Conservation (phyloP, 2,888 invertebrate species). For the Steinernema carpocapsae region DNA sequence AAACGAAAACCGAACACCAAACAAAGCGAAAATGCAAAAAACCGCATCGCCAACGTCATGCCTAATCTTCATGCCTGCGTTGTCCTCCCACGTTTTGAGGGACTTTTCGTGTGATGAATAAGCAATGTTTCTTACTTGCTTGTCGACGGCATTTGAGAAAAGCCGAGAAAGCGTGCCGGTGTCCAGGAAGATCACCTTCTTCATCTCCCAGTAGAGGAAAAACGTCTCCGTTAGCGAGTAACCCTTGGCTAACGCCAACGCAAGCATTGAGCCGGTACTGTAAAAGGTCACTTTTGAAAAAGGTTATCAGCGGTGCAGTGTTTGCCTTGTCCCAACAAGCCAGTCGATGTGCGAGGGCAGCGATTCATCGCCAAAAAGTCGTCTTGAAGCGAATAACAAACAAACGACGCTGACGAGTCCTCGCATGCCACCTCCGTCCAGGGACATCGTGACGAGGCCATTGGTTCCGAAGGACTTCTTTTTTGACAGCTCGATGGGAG, state of each 20-base stretch:
- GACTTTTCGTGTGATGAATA: too few species aligned
- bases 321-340: slow-evolving; percentile 58
- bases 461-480: slow-evolving; percentile 36
- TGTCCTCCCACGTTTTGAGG: too few species aligned
- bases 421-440: slow-evolving; percentile 62
- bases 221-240: slow-evolving; percentile 54
- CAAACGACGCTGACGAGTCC: slow-evolving; percentile 63
- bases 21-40: too few species aligned
- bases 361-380: slow-evolving; percentile 60
- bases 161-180: slow-evolving; percentile 61
- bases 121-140: slow-evolving; percentile 38
- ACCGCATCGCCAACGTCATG: too few species aligned
- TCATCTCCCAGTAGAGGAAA: slow-evolving; percentile 65
- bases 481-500: slow-evolving; percentile 48
- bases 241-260: slow-evolving; percentile 59
- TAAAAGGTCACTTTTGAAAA: background rate
- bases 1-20: too few species aligned
- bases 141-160: slow-evolving; percentile 59
- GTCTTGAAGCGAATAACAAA: slow-evolving; percentile 59
- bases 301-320: background rate
- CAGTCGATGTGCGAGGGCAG: slow-evolving; percentile 59
- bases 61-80: too few species aligned
- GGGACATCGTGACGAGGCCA: slow-evolving; percentile 57
- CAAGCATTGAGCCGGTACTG: slow-evolving; percentile 62
- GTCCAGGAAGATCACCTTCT: slow-evolving; percentile 60